These are phyloP conservation scores for Eptatretus atami DNA, from an alignment of 2,797 vertebrate genomes.

Conservation along the genomic window DNA sequence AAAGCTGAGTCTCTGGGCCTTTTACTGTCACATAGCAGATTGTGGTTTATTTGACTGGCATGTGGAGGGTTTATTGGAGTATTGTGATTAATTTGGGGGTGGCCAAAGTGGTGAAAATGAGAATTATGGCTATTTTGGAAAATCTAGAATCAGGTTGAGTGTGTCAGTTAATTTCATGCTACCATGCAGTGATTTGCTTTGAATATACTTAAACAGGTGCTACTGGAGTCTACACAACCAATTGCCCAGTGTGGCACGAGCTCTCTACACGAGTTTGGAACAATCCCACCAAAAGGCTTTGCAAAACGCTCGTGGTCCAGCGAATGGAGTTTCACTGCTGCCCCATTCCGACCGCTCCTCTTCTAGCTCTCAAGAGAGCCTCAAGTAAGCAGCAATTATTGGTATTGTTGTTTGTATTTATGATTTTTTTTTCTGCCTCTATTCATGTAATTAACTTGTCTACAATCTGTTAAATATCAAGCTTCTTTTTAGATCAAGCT, in stretches of 20 bases:
- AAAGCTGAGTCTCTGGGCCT: no score
- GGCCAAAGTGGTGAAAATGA: no score
- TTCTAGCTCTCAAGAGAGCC: conserved; percentile 82
- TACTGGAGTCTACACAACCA: conserved; percentile 74
- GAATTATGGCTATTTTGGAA: no score
- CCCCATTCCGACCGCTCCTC: conserved; percentile 89
- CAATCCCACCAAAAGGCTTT: conserved; percentile 59
- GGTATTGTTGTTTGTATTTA: conserved; percentile 24
- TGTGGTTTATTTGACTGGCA: no score
- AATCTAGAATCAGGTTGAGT: no score
- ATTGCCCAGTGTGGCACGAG: conserved; percentile 46
- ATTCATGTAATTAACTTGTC: conserved; percentile 20
- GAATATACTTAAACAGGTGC: conserved; percentile 17
- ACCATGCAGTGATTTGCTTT: no score
- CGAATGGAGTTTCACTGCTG: conserved; percentile 58
- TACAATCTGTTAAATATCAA: no score
- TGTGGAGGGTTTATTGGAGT: no score
- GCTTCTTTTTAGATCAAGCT: no score
- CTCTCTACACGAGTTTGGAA: conserved; percentile 63
- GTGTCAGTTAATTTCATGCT: no score
- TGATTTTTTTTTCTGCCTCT: conserved; percentile 31
- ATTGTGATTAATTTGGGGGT: no score
- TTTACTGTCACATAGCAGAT: no score
- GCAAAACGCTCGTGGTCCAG: conserved; percentile 32
- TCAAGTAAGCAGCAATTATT: conserved; percentile 37